These are phyloP conservation scores for Ectobius pallidus DNA, from an alignment of 2,888 invertebrate species.

Conservation along the genomic window DNA sequence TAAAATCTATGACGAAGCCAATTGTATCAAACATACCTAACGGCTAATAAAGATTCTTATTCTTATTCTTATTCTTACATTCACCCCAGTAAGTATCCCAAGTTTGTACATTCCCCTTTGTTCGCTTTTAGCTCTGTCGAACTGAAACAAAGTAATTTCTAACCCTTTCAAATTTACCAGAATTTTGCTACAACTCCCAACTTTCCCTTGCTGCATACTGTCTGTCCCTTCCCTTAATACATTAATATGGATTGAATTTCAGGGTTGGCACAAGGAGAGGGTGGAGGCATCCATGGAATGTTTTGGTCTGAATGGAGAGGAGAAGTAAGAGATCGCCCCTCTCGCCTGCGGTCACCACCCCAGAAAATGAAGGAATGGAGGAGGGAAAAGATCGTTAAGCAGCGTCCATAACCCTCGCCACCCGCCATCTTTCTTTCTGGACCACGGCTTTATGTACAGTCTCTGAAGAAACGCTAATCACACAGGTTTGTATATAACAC, in stretches of 20 bases:
- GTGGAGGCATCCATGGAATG: neutral
- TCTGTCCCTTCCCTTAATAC: neutral
- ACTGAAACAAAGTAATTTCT: neutral
- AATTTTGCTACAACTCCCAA: too few species aligned
- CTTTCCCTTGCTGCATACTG: neutral
- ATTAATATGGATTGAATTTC: slow-evolving; percentile 11
- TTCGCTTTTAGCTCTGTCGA: too few species aligned
- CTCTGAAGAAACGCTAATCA: too few species aligned
- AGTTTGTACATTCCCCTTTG: too few species aligned
- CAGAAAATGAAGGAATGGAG: slow-evolving; percentile 24
- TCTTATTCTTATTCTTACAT: too few species aligned
- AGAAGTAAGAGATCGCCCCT: neutral
- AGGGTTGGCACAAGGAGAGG: slow-evolving; percentile 3
- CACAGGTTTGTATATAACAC: too few species aligned
- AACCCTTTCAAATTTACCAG: neutral
- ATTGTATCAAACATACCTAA: too few species aligned
- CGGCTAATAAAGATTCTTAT: too few species aligned
- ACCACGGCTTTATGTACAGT: slow-evolving; percentile 14
- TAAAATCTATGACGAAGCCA: too few species aligned
- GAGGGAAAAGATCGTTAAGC: slow-evolving; percentile 37
- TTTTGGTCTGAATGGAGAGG: neutral
- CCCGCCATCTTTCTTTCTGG: slow-evolving; percentile 23
- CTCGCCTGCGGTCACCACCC: slow-evolving; percentile 22
- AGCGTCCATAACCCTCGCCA: neutral
- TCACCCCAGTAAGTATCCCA: too few species aligned